A percentile compares a stretch with the other conserved stretches of the same genome.
Conservation (phyloP, 1,140 invertebrate genomes). For the Campodea augens region DNA sequence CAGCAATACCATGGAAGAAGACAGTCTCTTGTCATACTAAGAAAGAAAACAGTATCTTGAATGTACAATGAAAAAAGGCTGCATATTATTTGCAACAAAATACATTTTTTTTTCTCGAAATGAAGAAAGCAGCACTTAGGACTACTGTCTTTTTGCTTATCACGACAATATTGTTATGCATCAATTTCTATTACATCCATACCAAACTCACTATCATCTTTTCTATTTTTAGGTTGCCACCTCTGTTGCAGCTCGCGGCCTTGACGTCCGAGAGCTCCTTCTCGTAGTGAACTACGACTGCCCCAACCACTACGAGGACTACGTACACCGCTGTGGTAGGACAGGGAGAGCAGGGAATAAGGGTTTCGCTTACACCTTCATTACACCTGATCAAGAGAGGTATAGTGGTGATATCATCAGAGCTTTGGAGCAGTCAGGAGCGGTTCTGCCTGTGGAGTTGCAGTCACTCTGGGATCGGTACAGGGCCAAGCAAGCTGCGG, state of each 20-base stretch:
- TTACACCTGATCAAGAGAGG: slow-evolving; percentile 81
- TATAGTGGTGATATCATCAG: slow-evolving; percentile 85
- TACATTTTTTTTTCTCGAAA: no score
- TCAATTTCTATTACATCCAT: no score
- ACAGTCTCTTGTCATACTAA: no score
- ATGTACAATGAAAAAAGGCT: no score
- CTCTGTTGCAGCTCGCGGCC: slow-evolving; percentile 85
- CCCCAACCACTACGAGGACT: slow-evolving; percentile 99
- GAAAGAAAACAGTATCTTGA: no score
- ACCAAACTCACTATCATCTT: no score
- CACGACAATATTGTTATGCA: no score
- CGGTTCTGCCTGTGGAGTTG: slow-evolving; percentile 52
- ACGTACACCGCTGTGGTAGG: slow-evolving; percentile 92
- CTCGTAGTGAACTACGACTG: slow-evolving; percentile 98
- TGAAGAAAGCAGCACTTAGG: no score
- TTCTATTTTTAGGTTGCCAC: slow-evolving; percentile 48
- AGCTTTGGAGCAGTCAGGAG: slow-evolving; percentile 66
- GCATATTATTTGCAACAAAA: no score
- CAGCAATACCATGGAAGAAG: no score
- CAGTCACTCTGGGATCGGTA: slow-evolving; percentile 72
- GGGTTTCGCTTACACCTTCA: slow-evolving; percentile 88
- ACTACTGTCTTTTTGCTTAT: no score
- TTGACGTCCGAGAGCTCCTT: slow-evolving; percentile 96
- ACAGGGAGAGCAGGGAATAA: slow-evolving; percentile 91
- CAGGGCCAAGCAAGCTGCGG: slow-evolving; percentile 66